phyloP scores from a whole-genome alignment of 2,113 vertebrate genomes.

The Emydura subglobosa region DNA sequence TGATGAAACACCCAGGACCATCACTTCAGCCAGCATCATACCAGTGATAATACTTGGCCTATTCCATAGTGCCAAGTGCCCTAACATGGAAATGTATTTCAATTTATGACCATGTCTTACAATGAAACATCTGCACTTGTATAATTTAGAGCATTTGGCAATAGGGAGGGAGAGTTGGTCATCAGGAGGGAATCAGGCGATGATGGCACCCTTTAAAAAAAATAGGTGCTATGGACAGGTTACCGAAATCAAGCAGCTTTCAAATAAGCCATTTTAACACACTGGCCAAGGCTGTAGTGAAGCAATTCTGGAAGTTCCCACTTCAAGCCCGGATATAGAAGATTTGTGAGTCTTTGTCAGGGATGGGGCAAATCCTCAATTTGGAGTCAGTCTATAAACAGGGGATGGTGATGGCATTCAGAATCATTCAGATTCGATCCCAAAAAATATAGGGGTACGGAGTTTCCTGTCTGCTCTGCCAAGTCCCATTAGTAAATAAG shows the following conservation, averaged over 20 bases:
- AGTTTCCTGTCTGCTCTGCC: neutral
- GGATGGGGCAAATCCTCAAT: neutral
- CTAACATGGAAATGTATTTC: neutral
- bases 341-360: neutral
- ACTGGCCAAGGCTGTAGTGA: neutral
- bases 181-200: neutral
- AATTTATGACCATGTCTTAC: neutral
- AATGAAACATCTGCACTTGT: accelerated
- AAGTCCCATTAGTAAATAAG: accelerated
- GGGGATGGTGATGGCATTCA: neutral
- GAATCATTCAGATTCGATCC: neutral
- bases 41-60: too few species aligned
- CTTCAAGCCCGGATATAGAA: neutral
- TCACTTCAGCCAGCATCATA: neutral
- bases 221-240: neutral
- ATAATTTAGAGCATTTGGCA: neutral
- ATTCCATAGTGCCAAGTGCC: neutral
- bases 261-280: neutral
- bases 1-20: neutral
- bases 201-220: neutral
- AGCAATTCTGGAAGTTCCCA: neutral
- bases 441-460: accelerated
- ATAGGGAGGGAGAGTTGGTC: neutral
- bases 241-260: neutral
- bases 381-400: neutral